These are phyloP conservation scores for Dasysyrphus tricinctus DNA, from an alignment of 2,888 invertebrate genomes.

Conservation along the genomic window DNA sequence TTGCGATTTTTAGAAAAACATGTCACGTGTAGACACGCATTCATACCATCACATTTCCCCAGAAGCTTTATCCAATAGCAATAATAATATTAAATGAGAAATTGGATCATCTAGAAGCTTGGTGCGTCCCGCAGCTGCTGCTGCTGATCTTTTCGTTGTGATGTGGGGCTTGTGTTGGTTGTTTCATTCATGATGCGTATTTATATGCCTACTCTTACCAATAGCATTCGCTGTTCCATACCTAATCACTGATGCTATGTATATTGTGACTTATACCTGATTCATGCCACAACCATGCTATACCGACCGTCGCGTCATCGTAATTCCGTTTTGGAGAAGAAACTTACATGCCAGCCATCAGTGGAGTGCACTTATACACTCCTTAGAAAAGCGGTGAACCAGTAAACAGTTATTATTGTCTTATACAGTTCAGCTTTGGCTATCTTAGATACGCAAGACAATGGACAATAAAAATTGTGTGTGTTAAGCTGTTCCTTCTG, in stretches of 20 bases:
- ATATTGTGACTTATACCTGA: constrained; percentile 53
- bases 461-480: constrained; percentile 69
- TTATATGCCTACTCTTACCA: background rate
- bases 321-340: constrained; percentile 62
- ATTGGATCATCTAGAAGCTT: constrained; percentile 55
- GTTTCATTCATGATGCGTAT: constrained; percentile 57
- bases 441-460: constrained; percentile 69
- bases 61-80: constrained; percentile 28
- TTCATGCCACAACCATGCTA: constrained; percentile 36
- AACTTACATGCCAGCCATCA: constrained; percentile 42
- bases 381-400: constrained; percentile 64
- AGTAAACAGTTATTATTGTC: constrained; percentile 68
- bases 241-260: constrained; percentile 5
- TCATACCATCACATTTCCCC: constrained; percentile 15
- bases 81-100: constrained; percentile 54
- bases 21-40: constrained; percentile 47
- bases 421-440: constrained; percentile 48
- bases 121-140: background rate
- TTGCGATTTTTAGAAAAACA: constrained; percentile 52
- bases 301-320: too few species aligned
- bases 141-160: background rate
- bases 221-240: background rate
- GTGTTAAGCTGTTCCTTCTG: constrained; percentile 19
- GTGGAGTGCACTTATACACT: constrained; percentile 43
- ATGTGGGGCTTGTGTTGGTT: constrained; percentile 16